Base-by-base conservation (phyloP, 1,140 invertebrate species). In the Leptinotarsa texana region DNA sequence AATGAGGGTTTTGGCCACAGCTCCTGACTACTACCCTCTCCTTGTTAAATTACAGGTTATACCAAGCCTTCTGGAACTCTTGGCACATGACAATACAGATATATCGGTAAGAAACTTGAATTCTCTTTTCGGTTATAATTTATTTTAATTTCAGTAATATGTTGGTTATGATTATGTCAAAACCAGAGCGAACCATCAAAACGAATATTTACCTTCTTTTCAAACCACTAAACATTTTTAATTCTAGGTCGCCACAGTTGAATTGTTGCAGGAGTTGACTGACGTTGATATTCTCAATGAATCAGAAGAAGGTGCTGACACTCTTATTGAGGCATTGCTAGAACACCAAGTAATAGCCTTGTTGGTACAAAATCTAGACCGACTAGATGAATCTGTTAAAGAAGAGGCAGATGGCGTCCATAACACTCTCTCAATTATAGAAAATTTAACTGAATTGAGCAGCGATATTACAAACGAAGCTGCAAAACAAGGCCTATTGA, bases 21-120 rank as follows among this genome's bases (percentile, higher is more conserved):
- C 96, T 49, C 97, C 98, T 13, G 96, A 99, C 85, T 89, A 98
- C 63, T 99, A 99, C 88, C 94, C 95, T 0, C 83, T 97, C 15
- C 87, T 99, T 68, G 95, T 99, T 2, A 94, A 99, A 77, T 86
- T 98, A 33, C 93, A 95, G 79, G 92, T 95, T 68, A 88, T 99
- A 47, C 93, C 95, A 78, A 96, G 94, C 62, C 83, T 99, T n/a
- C 86, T 99, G 11, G 96, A 98, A 83, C 89, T 99, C 48, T 85
- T 99, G 13, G 91, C 93, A 42, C 98, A 99, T 88, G 98, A 99
- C 83, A 99, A 99, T 86, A 97, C 96, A 71, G 98, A 98, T 86
- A 93, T 96, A 78, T 90, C 94, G 13, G 94, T 95, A 81, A 42
- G 8, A 42, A 42, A 11, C 8, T 42, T 33, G 27, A 27, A 4